Evolutionary conservation across 1,140 invertebrate species (phyloP), one percentile per base, ranked within the genome.

Genomic region (Scaptomyza hsui): DNA sequence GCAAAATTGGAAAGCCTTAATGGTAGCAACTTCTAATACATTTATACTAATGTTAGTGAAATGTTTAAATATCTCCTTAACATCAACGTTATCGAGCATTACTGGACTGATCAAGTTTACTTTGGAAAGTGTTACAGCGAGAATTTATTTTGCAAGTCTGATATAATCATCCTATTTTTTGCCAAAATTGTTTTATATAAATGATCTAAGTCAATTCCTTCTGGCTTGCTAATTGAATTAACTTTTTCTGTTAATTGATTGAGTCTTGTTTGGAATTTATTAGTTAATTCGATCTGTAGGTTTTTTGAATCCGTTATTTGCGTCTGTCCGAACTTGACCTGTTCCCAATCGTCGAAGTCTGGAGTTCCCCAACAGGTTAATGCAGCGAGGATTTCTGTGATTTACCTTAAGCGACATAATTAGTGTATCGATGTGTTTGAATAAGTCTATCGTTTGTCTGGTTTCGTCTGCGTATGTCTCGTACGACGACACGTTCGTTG

Each of bases 331-430:
- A 55, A 51, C 37, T 71, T 57, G 4, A 69, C 12, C 10, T 62
- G 59, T 16, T 64, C 52, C 24, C 24, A 26, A 6, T 26, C 24
- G 5, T 26, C 24, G 5, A 26, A 26, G 5, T 26, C 24, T 1
- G 65, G 57, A n/a, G 57, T 61, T 7, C 2, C 42, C 18, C 6
- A 70, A 13, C 24, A 56, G 5, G 13, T 70, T 51, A 13, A 55
- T 64, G 26, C 37, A 64, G 2, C 42, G 21, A 37, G 57, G 24
- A 4, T 37, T 37, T 24, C 37, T 9, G 9, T 59, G 42, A 12
- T 60, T 21, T 10, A 48, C 42, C 12, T 35, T 60, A 13, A 60
- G 10, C 3, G 56, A 48, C 4, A 7, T 16, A n/a, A 59, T 16
- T 47, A 59, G 15, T 13, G 41, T 35, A 1, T 51, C 29, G 10